Evolutionary conservation across 1,140 invertebrate species (phyloP), one percentile per base, ranked within the genome.

Genomic region (Carcinoscorpius rotundicauda): DNA sequence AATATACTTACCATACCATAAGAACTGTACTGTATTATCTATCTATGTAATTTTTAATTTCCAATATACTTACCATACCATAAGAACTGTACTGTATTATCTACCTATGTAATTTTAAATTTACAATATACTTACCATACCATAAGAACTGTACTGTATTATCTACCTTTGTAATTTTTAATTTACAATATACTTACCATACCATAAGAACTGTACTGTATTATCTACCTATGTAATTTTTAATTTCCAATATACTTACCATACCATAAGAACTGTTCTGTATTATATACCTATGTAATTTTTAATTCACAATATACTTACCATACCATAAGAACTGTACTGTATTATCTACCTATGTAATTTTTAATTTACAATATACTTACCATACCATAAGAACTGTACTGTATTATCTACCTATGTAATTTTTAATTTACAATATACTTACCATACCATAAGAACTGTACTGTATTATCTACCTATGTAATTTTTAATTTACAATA

Each of bases 351-450:
- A 29, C 2, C 8, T 55, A 55, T 55, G n/a, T n/a, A 55, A 55
- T 55, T 55, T 29, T 29, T 29, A 29, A 1, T 29, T 29, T 29
- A 0, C 29, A 29, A 29, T 4, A 50, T 58, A 81, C 85, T 82
- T 80, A 87, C 93, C 97, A 82, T 97, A 99, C 97, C 97, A 99
- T n/a, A n/a, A n/a, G n/a, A n/a, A n/a, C n/a, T n/a, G n/a, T n/a
- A 29, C 29, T 29, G 29, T 29, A 29, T 29, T 29, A 29, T 29
- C 29, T 29, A 29, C 2, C 8, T 55, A 55, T 55, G n/a, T n/a
- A 55, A 55, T 55, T 55, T 29, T 29, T 29, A 29, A 1, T 29
- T 29, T 29, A 0, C 29, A 29, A 29, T 4, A 50, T 58, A 81
- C 85, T 82, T 80, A 87, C 93, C 97, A 82, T 97, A 99, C 97